phyloP scores from a whole-genome alignment of 2,797 vertebrate genomes.

The Leucoraja ocellata region DNA sequence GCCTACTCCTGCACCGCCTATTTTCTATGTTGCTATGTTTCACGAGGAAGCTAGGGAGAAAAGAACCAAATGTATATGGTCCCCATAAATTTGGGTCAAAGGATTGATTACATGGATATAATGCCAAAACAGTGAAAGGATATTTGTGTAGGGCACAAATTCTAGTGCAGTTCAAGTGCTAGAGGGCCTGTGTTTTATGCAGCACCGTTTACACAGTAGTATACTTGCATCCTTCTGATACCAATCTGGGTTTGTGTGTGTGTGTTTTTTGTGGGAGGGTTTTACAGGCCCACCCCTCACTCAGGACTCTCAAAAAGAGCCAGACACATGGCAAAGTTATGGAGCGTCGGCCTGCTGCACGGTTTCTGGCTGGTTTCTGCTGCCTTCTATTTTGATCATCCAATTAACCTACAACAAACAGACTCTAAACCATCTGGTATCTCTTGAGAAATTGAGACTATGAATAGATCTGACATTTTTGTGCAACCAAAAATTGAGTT shows the following conservation, averaged over 20 bases:
- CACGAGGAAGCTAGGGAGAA: background rate
- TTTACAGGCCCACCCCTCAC: background rate
- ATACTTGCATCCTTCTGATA: too few relatives aligned
- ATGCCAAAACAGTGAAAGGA: background rate
- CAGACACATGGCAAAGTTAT: background rate
- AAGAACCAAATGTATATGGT: too few relatives aligned
- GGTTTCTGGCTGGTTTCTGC: background rate
- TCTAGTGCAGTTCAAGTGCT: background rate
- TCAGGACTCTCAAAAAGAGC: background rate
- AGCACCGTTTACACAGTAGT: background rate
- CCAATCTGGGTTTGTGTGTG: too few relatives aligned
- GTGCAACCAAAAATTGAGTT: slow-evolving; percentile 11
- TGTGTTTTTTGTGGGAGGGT: background rate
- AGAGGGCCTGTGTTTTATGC: background rate
- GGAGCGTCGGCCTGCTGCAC: background rate
- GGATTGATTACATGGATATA: background rate
- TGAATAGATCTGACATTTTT: background rate
- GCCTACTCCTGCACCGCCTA: too few relatives aligned
- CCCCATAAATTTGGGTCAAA: background rate
- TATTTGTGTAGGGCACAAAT: background rate
- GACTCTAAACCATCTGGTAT: background rate
- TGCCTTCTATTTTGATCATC: background rate
- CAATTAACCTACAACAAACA: slow-evolving; percentile 4
- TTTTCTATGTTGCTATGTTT: too few relatives aligned
- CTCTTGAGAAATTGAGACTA: background rate